Conservation (phyloP, 2,797 vertebrate genomes). For the Silurus aristotelis region DNA sequence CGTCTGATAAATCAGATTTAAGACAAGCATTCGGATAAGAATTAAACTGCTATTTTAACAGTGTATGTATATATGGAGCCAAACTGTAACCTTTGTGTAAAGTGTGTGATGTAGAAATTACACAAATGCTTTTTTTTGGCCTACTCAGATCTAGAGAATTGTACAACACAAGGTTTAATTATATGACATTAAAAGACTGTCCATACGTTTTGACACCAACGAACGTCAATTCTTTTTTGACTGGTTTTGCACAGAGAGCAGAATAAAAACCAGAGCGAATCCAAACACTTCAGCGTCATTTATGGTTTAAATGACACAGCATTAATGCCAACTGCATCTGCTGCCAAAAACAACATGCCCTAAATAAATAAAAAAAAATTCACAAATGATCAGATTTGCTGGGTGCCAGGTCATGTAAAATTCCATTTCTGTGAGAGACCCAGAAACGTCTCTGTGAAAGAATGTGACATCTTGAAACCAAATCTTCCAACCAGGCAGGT, state of each 20-base stretch:
- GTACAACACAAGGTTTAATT: background rate
- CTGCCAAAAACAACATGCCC: constrained; percentile 40
- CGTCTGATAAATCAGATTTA: background rate
- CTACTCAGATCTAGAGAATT: background rate
- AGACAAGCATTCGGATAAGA: background rate
- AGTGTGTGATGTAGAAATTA: background rate
- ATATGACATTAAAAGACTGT: background rate
- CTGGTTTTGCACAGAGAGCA: background rate
- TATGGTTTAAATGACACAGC: constrained; percentile 7
- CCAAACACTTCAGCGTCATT: constrained; percentile 15
- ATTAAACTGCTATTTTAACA: background rate
- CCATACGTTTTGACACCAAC: background rate
- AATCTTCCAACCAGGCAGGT: constrained; percentile 40
- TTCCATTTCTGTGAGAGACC: constrained; percentile 25
- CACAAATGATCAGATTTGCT: constrained; percentile 41
- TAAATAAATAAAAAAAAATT: constrained; percentile 35
- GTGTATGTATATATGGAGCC: background rate
- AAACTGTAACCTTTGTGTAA: background rate
- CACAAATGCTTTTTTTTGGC: background rate
- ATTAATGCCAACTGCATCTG: constrained; percentile 14
- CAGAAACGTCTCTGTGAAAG: constrained; percentile 42
- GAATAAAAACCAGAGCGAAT: constrained; percentile 45
- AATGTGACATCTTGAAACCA: constrained; percentile 34
- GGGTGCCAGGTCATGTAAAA: constrained; percentile 35
- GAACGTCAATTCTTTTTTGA: background rate